Evolutionary conservation across 1,140 invertebrate genomes (phyloP).

Genomic region (Sycophila sp.): DNA sequence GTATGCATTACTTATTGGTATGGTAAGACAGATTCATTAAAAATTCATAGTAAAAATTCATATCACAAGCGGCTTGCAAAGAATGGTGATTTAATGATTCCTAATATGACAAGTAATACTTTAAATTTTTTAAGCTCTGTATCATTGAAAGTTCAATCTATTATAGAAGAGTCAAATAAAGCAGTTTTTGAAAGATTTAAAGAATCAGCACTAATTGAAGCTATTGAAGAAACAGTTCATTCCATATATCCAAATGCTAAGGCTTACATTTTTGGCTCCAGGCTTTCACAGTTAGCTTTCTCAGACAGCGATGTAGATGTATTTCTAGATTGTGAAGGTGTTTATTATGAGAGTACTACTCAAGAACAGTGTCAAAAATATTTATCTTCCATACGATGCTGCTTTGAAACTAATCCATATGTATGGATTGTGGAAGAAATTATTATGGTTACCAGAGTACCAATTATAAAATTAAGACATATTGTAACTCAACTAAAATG

Average conservation of each 20-base stretch:
- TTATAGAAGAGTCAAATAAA: conserved; percentile 34
- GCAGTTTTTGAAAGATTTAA: conserved; percentile 4
- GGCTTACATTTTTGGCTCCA: conserved; percentile 65
- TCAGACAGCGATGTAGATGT: conserved; percentile 65
- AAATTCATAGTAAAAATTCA: conserved; percentile 37
- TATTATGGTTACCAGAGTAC: conserved; percentile 56
- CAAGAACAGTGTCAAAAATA: neutral
- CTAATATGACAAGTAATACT: conserved; percentile 29
- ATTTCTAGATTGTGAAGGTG: conserved; percentile 61
- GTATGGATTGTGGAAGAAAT: conserved; percentile 44
- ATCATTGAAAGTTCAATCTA: conserved; percentile 24
- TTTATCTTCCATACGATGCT: conserved; percentile 1
- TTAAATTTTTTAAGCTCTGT: conserved; percentile 33
- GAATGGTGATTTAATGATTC: conserved; percentile 26
- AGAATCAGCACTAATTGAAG: conserved; percentile 37
- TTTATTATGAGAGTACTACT: neutral
- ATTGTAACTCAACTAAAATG: conserved; percentile 61
- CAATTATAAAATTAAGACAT: conserved; percentile 69
- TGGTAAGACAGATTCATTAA: conserved; percentile 31
- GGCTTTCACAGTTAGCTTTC: conserved; percentile 58
- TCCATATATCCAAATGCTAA: conserved; percentile 40
- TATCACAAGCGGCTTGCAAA: conserved; percentile 40
- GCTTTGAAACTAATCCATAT: conserved; percentile 28
- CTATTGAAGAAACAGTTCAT: conserved; percentile 38
- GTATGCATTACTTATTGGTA: conserved; percentile 45